A percentile compares a stretch with the other conserved stretches of the same genome.
Conservation (phyloP, 35 echinoderm and acorn worm species). For the Anneissia japonica region DNA sequence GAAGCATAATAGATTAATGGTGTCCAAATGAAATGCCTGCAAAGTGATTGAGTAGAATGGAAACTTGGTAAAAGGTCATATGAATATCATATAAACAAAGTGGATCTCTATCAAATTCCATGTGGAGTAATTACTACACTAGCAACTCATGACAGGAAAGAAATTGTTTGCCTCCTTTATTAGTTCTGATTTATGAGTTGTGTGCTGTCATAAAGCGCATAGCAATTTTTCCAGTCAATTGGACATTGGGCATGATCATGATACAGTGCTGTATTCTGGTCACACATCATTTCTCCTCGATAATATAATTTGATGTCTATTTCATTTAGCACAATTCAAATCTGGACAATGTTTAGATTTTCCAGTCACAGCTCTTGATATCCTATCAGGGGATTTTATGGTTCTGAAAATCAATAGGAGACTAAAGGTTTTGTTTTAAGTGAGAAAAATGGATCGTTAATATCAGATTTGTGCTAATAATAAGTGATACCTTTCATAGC, state of each 20-base stretch:
- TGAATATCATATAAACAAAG: neutral
- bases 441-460: neutral
- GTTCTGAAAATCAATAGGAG: neutral
- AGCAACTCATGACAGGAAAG: neutral
- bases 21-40: neutral
- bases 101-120: neutral
- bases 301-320: neutral
- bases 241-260: neutral
- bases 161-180: conserved; percentile 1
- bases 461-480: neutral
- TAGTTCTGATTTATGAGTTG: neutral
- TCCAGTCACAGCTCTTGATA: neutral
- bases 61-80: conserved; percentile 1
- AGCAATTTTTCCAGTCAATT: neutral
- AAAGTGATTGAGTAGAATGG: neutral
- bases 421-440: neutral
- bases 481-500: neutral
- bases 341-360: neutral
- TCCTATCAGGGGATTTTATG: neutral
- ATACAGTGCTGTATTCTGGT: neutral
- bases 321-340: neutral
- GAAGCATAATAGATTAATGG: conserved; percentile 1
- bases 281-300: neutral
- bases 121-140: neutral
- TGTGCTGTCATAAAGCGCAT: neutral